A percentile compares a stretch with the other conserved stretches of the same genome.
Evolutionary conservation across 2,113 vertebrate genomes (phyloP).

Genomic region (Microcebus griseorufus): DNA sequence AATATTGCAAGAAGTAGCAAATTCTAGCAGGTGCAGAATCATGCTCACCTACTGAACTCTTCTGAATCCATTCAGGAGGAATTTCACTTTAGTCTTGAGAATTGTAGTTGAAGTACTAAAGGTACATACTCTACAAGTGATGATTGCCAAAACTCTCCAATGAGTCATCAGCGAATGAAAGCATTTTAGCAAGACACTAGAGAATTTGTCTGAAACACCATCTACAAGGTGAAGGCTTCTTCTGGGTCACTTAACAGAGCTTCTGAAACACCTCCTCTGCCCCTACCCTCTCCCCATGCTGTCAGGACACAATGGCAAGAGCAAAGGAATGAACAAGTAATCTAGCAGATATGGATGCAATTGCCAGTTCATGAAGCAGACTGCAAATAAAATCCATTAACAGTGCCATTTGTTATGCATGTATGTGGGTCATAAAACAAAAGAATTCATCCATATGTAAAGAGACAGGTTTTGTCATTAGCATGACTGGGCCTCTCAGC

Average conservation of each 20-base stretch:
- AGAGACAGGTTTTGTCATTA: not conserved
- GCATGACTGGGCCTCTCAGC: not conserved
- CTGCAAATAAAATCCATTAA: constrained; percentile 72
- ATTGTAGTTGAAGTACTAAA: constrained; percentile 43
- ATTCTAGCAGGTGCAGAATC: constrained; percentile 63
- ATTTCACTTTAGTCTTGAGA: not conserved
- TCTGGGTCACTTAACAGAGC: constrained; percentile 81
- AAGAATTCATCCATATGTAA: not conserved
- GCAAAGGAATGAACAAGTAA: constrained; percentile 49
- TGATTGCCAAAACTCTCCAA: constrained; percentile 1
- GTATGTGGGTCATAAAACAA: not conserved
- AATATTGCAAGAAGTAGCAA: not conserved
- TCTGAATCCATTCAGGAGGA: constrained; percentile 9
- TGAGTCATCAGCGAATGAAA: constrained; percentile 64
- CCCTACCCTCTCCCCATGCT: constrained; percentile 20
- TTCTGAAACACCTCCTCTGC: constrained; percentile 76
- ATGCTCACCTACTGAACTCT: not conserved
- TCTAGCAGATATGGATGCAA: constrained; percentile 61
- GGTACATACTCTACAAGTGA: constrained; percentile 39
- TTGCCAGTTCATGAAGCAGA: constrained; percentile 56
- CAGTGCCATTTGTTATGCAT: constrained; percentile 43
- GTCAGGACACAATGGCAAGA: constrained; percentile 37
- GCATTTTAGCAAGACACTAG: constrained; percentile 72
- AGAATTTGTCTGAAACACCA: constrained; percentile 76
- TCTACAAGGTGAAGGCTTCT: constrained; percentile 71